Percentiles rank a stretch among this genome's conserved stretches.
Evolutionary conservation across 2,113 vertebrate genomes (phyloP).

Genomic region (Machaerirhynchus nigripectus): DNA sequence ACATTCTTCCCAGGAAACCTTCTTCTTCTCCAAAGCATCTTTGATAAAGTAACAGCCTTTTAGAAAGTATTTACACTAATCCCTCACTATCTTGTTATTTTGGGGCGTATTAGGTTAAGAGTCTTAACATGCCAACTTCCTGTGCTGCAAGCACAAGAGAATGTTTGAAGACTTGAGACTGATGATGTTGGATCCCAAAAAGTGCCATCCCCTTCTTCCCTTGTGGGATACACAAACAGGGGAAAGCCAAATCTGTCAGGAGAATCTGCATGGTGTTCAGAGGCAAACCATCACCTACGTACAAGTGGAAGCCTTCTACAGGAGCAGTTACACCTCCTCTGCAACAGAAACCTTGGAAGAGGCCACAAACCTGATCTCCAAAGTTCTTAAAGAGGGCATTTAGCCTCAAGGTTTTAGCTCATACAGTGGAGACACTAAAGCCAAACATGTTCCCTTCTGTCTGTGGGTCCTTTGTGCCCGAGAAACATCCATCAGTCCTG

Average conservation of each 20-base stretch:
- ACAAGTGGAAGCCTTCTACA: not conserved
- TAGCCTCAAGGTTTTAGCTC: not conserved
- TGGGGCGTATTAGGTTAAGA: not conserved
- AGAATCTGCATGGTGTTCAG: not conserved
- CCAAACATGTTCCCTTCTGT: not conserved
- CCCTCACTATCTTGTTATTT: not conserved
- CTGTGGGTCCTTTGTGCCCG: not conserved
- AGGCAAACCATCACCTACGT: not conserved
- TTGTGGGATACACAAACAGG: not conserved
- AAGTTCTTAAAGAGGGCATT: not conserved
- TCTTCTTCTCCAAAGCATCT: not conserved
- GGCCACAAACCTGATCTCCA: not conserved
- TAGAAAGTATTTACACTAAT: not conserved
- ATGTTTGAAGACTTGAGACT: not conserved
- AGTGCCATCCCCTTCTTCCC: not conserved
- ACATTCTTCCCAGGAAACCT: not conserved
- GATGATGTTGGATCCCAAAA: not conserved
- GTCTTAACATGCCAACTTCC: not conserved
- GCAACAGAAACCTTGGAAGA: not conserved
- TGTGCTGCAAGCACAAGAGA: not conserved
- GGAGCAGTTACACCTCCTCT: not conserved
- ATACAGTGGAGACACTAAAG: not conserved
- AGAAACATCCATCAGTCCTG: not conserved
- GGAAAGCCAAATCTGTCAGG: not conserved
- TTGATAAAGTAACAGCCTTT: not conserved